Conservation (phyloP, 2,113 vertebrate species). For the Tenebrosternarchus preto region DNA sequence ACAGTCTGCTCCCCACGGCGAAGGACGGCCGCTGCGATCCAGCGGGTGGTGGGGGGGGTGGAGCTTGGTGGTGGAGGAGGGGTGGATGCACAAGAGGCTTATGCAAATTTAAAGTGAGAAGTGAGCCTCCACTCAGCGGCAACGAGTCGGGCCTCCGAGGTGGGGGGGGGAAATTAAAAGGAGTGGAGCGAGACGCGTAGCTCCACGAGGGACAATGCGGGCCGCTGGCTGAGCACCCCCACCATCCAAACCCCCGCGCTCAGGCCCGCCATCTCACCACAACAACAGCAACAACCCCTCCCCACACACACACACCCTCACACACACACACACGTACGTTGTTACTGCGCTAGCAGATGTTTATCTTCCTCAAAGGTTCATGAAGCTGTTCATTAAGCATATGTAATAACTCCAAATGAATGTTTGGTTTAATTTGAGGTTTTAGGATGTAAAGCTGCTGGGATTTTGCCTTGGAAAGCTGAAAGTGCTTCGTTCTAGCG, state of each 20-base stretch:
- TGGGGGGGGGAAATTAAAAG: constrained; percentile 58
- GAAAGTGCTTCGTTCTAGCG: not conserved
- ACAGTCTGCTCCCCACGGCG: constrained; percentile 9
- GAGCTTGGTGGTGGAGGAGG: too few species aligned
- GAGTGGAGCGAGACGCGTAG: constrained; percentile 46
- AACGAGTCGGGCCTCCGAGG: constrained; percentile 30
- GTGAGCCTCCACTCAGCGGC: constrained; percentile 39
- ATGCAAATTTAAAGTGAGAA: constrained; percentile 51
- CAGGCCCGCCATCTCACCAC: not conserved
- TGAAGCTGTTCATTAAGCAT: constrained; percentile 35
- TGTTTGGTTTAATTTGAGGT: constrained; percentile 37
- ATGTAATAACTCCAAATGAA: constrained; percentile 41
- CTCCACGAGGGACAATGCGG: constrained; percentile 47
- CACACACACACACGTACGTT: constrained; percentile 10
- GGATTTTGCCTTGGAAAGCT: not conserved
- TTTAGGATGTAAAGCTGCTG: not conserved
- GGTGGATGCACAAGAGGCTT: constrained; percentile 27
- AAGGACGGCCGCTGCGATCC: not conserved
- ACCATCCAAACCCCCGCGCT: constrained; percentile 42
- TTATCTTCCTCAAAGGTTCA: constrained; percentile 48
- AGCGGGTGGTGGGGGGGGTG: not conserved
- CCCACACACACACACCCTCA: constrained; percentile 1
- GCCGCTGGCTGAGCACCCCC: constrained; percentile 40
- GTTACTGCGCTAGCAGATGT: constrained; percentile 49
- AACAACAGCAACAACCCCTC: constrained; percentile 8